phyloP scores from a whole-genome alignment of 2,888 invertebrate species.

The Noctua janthina region DNA sequence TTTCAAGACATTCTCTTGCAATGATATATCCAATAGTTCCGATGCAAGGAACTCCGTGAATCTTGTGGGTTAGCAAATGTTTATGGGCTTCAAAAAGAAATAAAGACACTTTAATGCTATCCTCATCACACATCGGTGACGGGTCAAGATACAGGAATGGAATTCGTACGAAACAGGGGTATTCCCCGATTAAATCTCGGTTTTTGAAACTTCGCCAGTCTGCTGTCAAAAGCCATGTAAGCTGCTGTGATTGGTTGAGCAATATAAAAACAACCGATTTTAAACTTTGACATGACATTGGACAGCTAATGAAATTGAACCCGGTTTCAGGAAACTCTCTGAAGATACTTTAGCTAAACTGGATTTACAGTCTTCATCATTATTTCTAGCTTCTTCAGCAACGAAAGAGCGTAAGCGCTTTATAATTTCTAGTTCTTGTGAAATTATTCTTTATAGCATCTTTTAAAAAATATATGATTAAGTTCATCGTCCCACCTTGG shows the following conservation, averaged over 20 bases:
- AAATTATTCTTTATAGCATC: conserved; percentile 12
- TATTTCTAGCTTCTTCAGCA: not conserved
- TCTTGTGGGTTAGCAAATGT: not conserved
- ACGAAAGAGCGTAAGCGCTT: not conserved
- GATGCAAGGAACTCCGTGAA: not conserved
- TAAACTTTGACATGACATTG: conserved; percentile 10
- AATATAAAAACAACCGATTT: not conserved
- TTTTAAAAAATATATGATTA: conserved; percentile 44
- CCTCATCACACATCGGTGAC: not conserved
- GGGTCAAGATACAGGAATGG: conserved; percentile 22
- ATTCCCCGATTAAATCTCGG: conserved; percentile 1
- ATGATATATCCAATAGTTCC: not conserved
- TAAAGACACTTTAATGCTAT: not conserved
- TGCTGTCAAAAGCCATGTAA: conserved; percentile 37
- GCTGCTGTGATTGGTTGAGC: conserved; percentile 16
- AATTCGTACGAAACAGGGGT: not conserved
- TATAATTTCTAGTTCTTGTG: conserved; percentile 26
- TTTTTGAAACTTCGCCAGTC: conserved; percentile 20
- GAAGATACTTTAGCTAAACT: not conserved
- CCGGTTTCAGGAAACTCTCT: not conserved
- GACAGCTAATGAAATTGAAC: not conserved
- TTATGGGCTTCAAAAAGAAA: not conserved
- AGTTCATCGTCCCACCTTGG: conserved; percentile 75
- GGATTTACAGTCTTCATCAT: not conserved
- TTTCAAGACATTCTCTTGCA: not conserved